Base-by-base conservation (phyloP, 1,140 invertebrate genomes). In the Parapsyche elsis region DNA sequence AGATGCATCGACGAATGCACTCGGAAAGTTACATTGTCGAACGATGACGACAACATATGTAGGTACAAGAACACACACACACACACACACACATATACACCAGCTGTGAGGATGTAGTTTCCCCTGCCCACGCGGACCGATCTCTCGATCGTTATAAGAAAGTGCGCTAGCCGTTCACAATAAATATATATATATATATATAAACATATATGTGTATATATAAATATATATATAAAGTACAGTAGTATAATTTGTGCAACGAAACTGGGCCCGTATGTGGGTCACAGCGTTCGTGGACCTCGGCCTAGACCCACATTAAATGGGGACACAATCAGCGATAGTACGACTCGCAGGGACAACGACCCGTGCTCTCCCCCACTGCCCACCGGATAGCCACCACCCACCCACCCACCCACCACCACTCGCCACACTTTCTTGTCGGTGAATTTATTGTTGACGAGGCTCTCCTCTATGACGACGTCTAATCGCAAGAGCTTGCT, bases 261-360 rank as follows among this genome's bases (percentile, higher is more conserved):
- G 57, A 77, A 77, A 77, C 75, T 77, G 75, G 73, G 75, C 74
- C 53, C 75, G 64, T 64, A 77, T 77, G 75, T 77, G 30, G 75
- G 75, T 59, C 75, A 59, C 57, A 45, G 74, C 75, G 75, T 77
- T 77, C 75, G 75, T 77, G 75, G 75, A 77, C 75, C 75, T 77
- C 75, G 75, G 75, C 75, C 75, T 77, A 77, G 75, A 77, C 75
- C 75, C 75, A 77, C 75, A 77, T 77, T 30, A 57, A 77, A 77
- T 77, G 75, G 75, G 75, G 38, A 26, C 75, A 67, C 75, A 77
- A 77, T 77, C 75, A 77, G 75, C 75, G 75, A 77, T 77, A 77
- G 75, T 77, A 77, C 75, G 57, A 23, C 19, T 5, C 75, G 75
- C 57, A 77, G 75, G 75, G 75, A 77, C 75, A 77, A 64, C 75